phyloP scores from a whole-genome alignment of 2,797 vertebrate genomes.

The Myotis myotis region DNA sequence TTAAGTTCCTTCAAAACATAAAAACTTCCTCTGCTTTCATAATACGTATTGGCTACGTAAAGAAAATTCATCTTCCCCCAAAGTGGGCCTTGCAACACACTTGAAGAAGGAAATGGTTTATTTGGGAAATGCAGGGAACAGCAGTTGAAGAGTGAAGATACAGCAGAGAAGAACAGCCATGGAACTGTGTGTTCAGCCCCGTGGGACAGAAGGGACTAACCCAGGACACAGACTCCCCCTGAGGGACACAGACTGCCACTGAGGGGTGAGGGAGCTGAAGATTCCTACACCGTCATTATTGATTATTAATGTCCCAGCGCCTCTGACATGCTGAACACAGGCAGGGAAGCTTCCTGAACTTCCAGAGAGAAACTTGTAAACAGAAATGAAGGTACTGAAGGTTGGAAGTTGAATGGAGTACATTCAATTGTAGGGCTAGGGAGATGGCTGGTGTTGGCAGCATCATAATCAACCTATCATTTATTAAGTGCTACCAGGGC shows the following conservation, averaged over 20 bases:
- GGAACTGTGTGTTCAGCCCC: not conserved
- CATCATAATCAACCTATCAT: not conserved
- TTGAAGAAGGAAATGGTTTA: not conserved
- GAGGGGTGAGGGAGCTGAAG: not conserved
- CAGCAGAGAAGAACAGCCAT: not conserved
- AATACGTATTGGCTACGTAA: not conserved
- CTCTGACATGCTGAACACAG: not conserved
- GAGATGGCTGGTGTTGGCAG: not conserved
- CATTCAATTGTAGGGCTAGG: not conserved
- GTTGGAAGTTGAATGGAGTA: not conserved
- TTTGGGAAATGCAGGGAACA: not conserved
- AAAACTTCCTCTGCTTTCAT: not conserved
- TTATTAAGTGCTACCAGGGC: not conserved
- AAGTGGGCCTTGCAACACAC: not conserved
- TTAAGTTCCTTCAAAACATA: slow-evolving; percentile 1
- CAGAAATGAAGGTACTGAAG: not conserved
- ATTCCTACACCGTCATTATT: not conserved
- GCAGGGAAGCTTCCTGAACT: not conserved
- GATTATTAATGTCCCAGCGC: not conserved
- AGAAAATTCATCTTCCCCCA: not conserved
- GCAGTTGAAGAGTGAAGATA: not conserved
- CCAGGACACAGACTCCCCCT: not conserved
- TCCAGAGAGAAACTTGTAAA: not conserved
- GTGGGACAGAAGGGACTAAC: not conserved
- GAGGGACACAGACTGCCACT: too few relatives aligned